Evolutionary conservation across 1,140 invertebrate species (phyloP).

Genomic region (Temnothorax longispinosus): DNA sequence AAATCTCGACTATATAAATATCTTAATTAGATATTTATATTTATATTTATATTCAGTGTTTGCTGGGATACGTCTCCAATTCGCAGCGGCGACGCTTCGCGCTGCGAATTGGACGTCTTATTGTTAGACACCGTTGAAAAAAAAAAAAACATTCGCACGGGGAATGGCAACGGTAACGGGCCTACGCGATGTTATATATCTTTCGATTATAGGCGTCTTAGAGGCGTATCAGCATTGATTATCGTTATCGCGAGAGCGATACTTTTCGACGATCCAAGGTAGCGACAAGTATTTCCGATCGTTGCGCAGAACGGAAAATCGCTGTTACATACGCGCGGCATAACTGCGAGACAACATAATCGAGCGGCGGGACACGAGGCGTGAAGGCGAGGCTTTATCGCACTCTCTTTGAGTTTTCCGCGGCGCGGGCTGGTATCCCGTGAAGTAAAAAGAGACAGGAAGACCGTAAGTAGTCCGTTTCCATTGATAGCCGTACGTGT

Average conservation of each 20-base stretch:
- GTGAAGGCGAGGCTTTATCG: neutral
- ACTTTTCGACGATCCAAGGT: neutral
- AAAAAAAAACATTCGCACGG: no score
- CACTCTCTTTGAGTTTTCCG: neutral
- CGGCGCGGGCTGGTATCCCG: neutral
- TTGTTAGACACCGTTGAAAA: no score
- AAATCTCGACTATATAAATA: no score
- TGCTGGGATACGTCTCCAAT: no score
- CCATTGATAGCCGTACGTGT: constrained; percentile 6
- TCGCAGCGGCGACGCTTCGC: neutral
- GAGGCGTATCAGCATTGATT: constrained; percentile 5
- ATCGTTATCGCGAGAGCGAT: constrained; percentile 27
- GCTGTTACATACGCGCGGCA: neutral
- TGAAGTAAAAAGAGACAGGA: neutral
- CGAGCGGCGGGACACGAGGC: neutral
- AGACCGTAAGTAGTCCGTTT: neutral
- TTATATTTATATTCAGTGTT: no score
- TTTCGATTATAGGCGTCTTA: neutral
- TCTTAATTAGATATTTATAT: no score
- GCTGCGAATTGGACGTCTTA: no score
- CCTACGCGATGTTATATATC: neutral
- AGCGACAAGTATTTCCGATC: constrained; percentile 2
- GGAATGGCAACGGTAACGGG: neutral
- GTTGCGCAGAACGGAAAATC: neutral
- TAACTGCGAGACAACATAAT: constrained; percentile 7